Conservation (phyloP, 2,797 vertebrate genomes). For the Cyprinodon diabolis region DNA sequence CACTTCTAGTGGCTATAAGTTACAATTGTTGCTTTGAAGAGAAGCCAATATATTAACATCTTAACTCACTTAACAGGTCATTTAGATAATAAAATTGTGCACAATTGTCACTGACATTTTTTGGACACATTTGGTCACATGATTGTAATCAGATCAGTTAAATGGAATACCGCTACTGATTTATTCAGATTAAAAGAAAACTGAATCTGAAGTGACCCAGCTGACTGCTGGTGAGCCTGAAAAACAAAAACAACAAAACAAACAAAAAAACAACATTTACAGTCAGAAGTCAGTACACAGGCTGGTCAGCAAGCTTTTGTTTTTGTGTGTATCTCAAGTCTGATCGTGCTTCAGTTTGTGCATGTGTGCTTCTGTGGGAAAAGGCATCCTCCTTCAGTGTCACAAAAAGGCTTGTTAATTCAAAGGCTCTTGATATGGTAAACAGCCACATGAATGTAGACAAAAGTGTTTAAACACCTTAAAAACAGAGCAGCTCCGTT, state of each 20-base stretch:
- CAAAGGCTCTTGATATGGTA: slow-evolving; percentile 77
- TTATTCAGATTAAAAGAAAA: neutral
- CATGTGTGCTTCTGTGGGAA: slow-evolving; percentile 65
- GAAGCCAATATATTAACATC: too few relatives aligned
- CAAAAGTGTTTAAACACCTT: slow-evolving; percentile 71
- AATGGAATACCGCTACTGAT: neutral
- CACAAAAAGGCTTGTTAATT: slow-evolving; percentile 57
- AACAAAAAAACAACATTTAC: slow-evolving; percentile 13
- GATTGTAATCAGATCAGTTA: neutral
- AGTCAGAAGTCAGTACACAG: slow-evolving; percentile 54
- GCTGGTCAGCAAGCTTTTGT: slow-evolving; percentile 66
- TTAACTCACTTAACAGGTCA: too few relatives aligned
- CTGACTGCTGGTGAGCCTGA: neutral
- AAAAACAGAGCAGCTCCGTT: slow-evolving; percentile 58
- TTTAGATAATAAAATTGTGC: neutral
- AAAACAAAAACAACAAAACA: neutral
- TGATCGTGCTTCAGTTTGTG: slow-evolving; percentile 24
- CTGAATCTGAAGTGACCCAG: neutral
- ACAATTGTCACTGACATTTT: neutral
- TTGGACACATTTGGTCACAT: neutral
- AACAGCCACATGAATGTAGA: slow-evolving; percentile 73
- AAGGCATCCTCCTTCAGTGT: slow-evolving; percentile 60
- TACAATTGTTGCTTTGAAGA: too few relatives aligned
- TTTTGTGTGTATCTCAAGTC: slow-evolving; percentile 28
- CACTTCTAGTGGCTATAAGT: too few relatives aligned